phyloP scores from a whole-genome alignment of 1,140 invertebrate species.

The Microplitis mediator region DNA sequence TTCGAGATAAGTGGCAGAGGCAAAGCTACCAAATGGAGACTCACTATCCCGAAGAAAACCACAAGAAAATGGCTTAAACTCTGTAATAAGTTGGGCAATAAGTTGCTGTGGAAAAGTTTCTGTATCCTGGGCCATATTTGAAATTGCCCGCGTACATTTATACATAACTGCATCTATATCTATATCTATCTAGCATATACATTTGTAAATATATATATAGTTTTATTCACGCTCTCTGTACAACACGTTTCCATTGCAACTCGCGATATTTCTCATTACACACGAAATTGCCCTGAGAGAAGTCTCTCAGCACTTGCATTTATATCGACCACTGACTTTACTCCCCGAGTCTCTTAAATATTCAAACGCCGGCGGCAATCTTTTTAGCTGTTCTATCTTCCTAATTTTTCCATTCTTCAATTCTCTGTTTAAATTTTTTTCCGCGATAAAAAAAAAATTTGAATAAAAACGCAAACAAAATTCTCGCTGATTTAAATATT shows the following conservation, averaged over 20 bases:
- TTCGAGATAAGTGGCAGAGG: constrained; percentile 43
- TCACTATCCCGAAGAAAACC: not conserved
- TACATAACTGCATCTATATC: not conserved
- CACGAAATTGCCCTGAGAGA: constrained; percentile 14
- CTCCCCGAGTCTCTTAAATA: not conserved
- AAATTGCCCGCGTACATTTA: constrained; percentile 21
- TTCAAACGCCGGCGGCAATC: constrained; percentile 1
- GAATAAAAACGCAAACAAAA: too few relatives aligned
- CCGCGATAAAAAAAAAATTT: not conserved
- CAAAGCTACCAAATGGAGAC: constrained; percentile 20
- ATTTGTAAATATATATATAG: not conserved
- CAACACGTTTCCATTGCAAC: constrained; percentile 15
- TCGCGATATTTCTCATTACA: constrained; percentile 32
- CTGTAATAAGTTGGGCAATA: constrained; percentile 51
- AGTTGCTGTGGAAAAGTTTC: constrained; percentile 45
- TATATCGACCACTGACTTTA: constrained; percentile 5
- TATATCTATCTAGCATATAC: not conserved
- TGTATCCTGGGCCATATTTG: constrained; percentile 25
- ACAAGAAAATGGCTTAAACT: constrained; percentile 41
- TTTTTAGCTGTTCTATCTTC: not conserved
- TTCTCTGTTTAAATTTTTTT: not conserved
- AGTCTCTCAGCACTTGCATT: constrained; percentile 4
- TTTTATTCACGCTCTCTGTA: not conserved
- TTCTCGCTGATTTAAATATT: too few relatives aligned
- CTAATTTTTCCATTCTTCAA: not conserved